Evolutionary conservation across 2,888 invertebrate species (phyloP).

Genomic region (Cryptops parisi): DNA sequence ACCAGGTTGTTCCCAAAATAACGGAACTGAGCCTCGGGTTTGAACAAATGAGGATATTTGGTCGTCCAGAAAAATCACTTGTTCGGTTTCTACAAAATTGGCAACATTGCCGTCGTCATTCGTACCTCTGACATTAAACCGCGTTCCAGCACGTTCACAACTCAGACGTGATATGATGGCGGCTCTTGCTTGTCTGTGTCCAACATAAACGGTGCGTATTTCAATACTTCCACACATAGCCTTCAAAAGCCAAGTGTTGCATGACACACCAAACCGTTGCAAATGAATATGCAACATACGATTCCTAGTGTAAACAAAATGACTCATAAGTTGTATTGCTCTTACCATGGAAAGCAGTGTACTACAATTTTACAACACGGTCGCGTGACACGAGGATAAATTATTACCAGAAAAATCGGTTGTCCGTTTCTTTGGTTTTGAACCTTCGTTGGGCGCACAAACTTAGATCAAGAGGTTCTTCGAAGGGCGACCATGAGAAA

Average conservation of each 20-base stretch:
- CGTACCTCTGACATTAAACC: constrained; percentile 95
- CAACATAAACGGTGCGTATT: constrained; percentile 95
- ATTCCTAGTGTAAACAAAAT: constrained; percentile 46
- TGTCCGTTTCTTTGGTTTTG: constrained; percentile 68
- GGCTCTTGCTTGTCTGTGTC: constrained; percentile 81
- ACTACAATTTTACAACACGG: too few relatives aligned
- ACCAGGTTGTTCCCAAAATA: constrained; percentile 99
- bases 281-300: constrained; percentile 87
- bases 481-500: constrained; percentile 58
- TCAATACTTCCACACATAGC: constrained; percentile 97
- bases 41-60: constrained; percentile 72
- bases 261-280: constrained; percentile 78
- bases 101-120: constrained; percentile 99
- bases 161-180: constrained; percentile 92
- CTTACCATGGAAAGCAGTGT: too few relatives aligned
- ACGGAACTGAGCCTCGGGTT: constrained; percentile 89
- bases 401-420: constrained; percentile 83
- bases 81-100: constrained; percentile 99
- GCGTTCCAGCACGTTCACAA: constrained; percentile 94
- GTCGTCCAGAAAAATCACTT: constrained; percentile 83
- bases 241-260: constrained; percentile 79
- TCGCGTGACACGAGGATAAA: not conserved
- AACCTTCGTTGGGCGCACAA: constrained; percentile 80
- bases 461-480: constrained; percentile 69
- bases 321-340: too few relatives aligned